Evolutionary conservation across 2,888 invertebrate species (phyloP).

Genomic region (Heliconius charithonia): DNA sequence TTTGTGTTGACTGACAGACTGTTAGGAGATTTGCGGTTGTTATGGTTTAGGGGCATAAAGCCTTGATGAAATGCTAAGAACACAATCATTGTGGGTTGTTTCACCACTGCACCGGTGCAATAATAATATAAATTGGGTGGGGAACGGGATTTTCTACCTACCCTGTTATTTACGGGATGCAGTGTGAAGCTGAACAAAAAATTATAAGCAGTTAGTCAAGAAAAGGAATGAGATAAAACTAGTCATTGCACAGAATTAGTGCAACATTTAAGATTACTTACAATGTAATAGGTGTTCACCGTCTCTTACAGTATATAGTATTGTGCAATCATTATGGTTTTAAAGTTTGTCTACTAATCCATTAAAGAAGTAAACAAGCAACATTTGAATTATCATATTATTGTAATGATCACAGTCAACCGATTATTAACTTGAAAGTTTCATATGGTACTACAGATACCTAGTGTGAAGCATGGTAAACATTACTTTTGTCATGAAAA

Average conservation of each 20-base stretch:
- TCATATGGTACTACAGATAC: background rate
- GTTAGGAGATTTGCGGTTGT: too few species aligned
- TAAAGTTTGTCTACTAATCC: background rate
- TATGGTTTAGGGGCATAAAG: too few species aligned
- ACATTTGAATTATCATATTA: background rate
- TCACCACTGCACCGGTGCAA: too few species aligned
- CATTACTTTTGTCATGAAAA: too few species aligned
- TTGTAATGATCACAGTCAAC: background rate
- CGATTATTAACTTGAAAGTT: background rate
- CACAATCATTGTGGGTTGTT: too few species aligned
- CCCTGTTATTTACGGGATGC: too few species aligned
- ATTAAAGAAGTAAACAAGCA: background rate
- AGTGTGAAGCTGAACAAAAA: too few species aligned
- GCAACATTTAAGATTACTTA: slow-evolving; percentile 1
- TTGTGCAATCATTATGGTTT: background rate
- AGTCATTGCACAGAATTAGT: background rate
- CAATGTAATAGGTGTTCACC: background rate
- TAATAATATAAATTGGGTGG: too few species aligned
- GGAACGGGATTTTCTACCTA: too few species aligned
- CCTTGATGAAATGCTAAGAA: too few species aligned
- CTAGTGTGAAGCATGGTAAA: too few species aligned
- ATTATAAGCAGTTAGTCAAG: background rate
- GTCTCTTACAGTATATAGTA: background rate
- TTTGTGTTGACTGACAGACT: too few species aligned
- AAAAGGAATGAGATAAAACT: background rate